phyloP scores from a whole-genome alignment of 2,888 invertebrate species.

The Drosophila formosana region DNA sequence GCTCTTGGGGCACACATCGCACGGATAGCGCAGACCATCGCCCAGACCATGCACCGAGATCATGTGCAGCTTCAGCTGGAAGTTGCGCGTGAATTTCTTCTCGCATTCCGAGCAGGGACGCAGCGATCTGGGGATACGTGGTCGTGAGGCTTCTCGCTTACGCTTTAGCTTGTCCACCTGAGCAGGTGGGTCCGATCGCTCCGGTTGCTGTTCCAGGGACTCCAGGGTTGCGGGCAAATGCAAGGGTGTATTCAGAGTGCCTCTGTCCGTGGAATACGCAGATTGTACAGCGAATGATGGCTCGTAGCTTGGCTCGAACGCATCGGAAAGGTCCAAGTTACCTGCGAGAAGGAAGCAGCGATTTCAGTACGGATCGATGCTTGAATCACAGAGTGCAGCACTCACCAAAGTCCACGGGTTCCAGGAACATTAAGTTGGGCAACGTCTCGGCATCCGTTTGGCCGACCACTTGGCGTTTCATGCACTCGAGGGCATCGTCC shows the following conservation, averaged over 20 bases:
- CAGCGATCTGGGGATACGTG: slow-evolving; percentile 50
- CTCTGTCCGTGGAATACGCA: slow-evolving; percentile 33
- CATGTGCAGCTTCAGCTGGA: slow-evolving; percentile 77
- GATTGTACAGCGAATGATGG: background rate
- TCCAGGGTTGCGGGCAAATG: slow-evolving; percentile 56
- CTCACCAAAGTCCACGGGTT: slow-evolving; percentile 67
- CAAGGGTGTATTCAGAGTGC: slow-evolving; percentile 60
- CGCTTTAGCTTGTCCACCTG: slow-evolving; percentile 16
- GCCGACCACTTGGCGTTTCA: slow-evolving; percentile 67
- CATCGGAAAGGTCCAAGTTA: slow-evolving; percentile 52
- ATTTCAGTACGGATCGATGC: background rate
- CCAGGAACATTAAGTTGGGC: slow-evolving; percentile 25
- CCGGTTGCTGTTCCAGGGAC: slow-evolving; percentile 8
- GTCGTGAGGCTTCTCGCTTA: background rate
- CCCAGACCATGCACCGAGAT: slow-evolving; percentile 80
- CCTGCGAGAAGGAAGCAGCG: slow-evolving; percentile 20
- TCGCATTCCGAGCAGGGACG: slow-evolving; percentile 74
- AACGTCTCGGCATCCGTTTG: slow-evolving; percentile 41
- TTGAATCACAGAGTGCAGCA: background rate
- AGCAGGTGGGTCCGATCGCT: background rate
- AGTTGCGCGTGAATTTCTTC: slow-evolving; percentile 82
- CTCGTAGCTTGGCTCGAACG: slow-evolving; percentile 18
- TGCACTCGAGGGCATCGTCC: slow-evolving; percentile 69
- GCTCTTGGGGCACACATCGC: slow-evolving; percentile 71
- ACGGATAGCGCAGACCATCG: slow-evolving; percentile 70